Percentiles rank a stretch among this genome's conserved stretches.
phyloP scores from a whole-genome alignment of 2,888 invertebrate species.

The Dasypolia templi region DNA sequence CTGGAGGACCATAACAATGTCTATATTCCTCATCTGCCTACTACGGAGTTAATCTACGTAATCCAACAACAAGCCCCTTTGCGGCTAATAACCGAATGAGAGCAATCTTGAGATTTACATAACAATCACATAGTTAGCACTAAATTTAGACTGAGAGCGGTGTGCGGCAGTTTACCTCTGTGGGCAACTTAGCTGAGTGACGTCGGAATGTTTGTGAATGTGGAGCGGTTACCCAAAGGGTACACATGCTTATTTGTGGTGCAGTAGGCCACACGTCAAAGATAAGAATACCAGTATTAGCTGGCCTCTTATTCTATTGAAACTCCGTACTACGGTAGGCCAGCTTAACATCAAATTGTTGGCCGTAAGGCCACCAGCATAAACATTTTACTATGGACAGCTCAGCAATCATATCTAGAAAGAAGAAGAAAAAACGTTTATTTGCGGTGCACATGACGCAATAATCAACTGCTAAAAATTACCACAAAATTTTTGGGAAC shows the following conservation, averaged over 20 bases:
- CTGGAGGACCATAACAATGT: neutral
- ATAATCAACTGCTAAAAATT: no score
- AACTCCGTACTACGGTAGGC: neutral
- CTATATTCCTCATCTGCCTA: neutral
- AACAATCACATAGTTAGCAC: conserved; percentile 33
- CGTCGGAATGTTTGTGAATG: conserved; percentile 22
- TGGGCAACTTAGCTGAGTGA: conserved; percentile 11
- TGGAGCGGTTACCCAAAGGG: neutral
- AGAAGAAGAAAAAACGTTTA: no score
- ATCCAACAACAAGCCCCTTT: conserved; percentile 18
- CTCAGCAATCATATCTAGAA: neutral
- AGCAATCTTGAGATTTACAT: conserved; percentile 43
- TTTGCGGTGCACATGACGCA: no score
- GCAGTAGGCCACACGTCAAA: neutral
- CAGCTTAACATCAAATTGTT: neutral
- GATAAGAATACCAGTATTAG: no score
- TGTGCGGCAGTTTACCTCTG: conserved; percentile 5
- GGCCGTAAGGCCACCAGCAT: no score
- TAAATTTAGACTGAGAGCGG: conserved; percentile 22
- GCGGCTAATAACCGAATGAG: conserved; percentile 13
- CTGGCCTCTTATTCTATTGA: neutral
- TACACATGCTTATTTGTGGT: no score
- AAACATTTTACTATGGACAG: neutral
- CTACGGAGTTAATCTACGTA: neutral
- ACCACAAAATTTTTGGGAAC: no score